These are phyloP conservation scores for Microtus pennsylvanicus DNA, from an alignment of 2,113 vertebrate species.

Conservation along the genomic window DNA sequence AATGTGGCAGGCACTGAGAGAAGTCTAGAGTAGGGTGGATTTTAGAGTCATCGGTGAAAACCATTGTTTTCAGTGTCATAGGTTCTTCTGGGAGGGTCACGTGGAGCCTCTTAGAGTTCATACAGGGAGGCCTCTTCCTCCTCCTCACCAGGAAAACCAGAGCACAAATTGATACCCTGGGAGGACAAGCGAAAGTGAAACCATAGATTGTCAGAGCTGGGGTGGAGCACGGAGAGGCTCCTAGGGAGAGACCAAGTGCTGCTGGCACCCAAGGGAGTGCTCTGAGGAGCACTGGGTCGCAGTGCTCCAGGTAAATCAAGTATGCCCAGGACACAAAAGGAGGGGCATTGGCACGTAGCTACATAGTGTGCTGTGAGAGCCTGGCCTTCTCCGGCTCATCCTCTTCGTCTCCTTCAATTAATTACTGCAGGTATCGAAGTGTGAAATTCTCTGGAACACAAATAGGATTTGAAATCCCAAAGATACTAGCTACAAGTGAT, in stretches of 20 bases:
- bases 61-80: background rate
- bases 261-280: background rate
- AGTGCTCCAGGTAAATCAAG: background rate
- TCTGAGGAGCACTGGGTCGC: background rate
- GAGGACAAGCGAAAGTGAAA: background rate
- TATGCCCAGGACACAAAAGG: background rate
- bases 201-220: background rate
- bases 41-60: background rate
- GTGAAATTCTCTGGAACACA: slow-evolving; percentile 85
- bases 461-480: slow-evolving; percentile 91
- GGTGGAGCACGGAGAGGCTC: background rate
- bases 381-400: background rate
- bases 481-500: slow-evolving; percentile 87
- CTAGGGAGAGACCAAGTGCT: background rate
- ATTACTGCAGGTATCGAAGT: slow-evolving; percentile 87
- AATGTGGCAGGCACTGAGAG: background rate
- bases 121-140: background rate
- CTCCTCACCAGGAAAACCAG: background rate
- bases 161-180: background rate
- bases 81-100: background rate
- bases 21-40: background rate
- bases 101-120: background rate
- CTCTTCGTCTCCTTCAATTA: background rate
- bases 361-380: background rate
- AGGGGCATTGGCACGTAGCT: background rate